These are phyloP conservation scores for Sinocyclocheilus anshuiensis DNA, from an alignment of 2,113 vertebrate genomes.

Conservation along the genomic window DNA sequence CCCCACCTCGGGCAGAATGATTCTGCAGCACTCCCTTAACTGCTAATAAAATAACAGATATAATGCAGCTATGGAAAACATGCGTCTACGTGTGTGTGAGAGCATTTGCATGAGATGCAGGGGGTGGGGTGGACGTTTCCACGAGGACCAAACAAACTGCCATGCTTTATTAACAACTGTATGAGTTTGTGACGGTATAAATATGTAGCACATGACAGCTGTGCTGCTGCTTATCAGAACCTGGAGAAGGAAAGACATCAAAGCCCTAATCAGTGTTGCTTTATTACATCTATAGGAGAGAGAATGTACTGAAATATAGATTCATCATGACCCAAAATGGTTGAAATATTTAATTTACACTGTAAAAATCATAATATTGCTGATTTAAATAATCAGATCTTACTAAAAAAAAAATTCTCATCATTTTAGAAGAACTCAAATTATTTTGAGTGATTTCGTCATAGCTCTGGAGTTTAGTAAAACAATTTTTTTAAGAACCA, in stretches of 20 bases:
- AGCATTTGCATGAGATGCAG: background rate
- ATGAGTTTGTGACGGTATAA: conserved; percentile 34
- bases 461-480: too few relatives aligned
- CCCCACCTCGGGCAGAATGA: conserved; percentile 19
- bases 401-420: background rate
- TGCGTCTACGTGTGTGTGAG: conserved; percentile 12
- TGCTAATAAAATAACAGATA: conserved; percentile 59
- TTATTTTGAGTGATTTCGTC: background rate
- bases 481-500: too few relatives aligned
- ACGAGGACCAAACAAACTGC: conserved; percentile 1
- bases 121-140: background rate
- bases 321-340: background rate
- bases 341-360: background rate
- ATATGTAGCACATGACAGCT: conserved; percentile 25
- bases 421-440: too few relatives aligned
- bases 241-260: background rate
- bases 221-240: conserved; percentile 41
- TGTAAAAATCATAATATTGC: background rate
- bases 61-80: conserved; percentile 55
- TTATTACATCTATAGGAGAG: background rate
- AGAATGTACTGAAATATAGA: background rate
- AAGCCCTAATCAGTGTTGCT: background rate
- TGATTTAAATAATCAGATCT: background rate
- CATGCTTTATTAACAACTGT: background rate
- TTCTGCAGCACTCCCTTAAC: conserved; percentile 50